These are phyloP conservation scores for Amiota minor DNA, from an alignment of 2,888 invertebrate genomes.

Conservation along the genomic window DNA sequence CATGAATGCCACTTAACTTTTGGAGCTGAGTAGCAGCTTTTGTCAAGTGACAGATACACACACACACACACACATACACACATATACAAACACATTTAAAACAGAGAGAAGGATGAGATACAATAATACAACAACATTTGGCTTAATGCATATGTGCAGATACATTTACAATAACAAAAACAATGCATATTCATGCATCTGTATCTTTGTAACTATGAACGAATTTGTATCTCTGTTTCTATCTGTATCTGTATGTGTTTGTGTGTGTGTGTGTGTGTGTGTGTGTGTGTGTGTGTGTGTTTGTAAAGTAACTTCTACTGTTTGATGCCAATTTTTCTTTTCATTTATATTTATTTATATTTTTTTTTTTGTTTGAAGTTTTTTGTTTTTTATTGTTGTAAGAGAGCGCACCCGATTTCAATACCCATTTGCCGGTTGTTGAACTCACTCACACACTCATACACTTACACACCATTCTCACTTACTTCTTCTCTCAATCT, in stretches of 20 bases:
- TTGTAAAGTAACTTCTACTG: slow-evolving; percentile 60
- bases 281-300: slow-evolving; percentile 48
- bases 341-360: slow-evolving; percentile 37
- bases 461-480: no score
- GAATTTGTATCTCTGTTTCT: slow-evolving; percentile 49
- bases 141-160: not conserved
- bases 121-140: slow-evolving; percentile 1
- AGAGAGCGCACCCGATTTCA: slow-evolving; percentile 21
- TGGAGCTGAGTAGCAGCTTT: slow-evolving; percentile 33
- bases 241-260: slow-evolving; percentile 3
- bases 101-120: slow-evolving; percentile 1
- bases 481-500: no score
- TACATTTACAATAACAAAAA: not conserved
- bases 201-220: slow-evolving; percentile 45
- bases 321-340: slow-evolving; percentile 64
- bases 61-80: slow-evolving; percentile 17
- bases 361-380: slow-evolving; percentile 10
- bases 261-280: slow-evolving; percentile 43
- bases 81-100: slow-evolving; percentile 16
- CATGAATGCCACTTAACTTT: slow-evolving; percentile 65
- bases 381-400: not conserved
- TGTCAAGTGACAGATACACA: slow-evolving; percentile 4
- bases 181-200: not conserved
- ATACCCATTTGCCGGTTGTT: slow-evolving; percentile 61
- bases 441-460: slow-evolving; percentile 44